phyloP scores from a whole-genome alignment of 2,797 vertebrate genomes.

The Sebastes taczanowskii region DNA sequence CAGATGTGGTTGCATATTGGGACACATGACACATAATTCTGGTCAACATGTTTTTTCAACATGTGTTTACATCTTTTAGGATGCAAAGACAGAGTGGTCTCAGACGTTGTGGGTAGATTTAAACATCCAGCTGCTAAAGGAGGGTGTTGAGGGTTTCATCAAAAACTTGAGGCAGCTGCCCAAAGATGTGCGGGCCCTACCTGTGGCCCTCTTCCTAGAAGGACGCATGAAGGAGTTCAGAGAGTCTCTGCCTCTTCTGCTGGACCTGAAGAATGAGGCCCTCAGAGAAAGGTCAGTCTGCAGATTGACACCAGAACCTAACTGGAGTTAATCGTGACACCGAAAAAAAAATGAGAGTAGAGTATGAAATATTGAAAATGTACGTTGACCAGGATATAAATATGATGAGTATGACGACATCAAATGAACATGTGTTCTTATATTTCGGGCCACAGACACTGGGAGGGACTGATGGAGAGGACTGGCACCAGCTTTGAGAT shows the following conservation, averaged over 20 bases:
- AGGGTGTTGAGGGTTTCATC: constrained; percentile 89
- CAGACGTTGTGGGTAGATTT: constrained; percentile 93
- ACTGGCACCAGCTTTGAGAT: constrained; percentile 91
- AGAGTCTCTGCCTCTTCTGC: constrained; percentile 91
- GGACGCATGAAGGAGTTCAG: constrained; percentile 92
- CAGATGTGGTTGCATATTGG: constrained; percentile 4
- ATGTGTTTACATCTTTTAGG: constrained; percentile 70
- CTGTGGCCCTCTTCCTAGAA: constrained; percentile 87
- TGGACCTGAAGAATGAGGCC: constrained; percentile 94
- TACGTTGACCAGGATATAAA: not conserved
- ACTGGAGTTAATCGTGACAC: not conserved
- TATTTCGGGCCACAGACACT: constrained; percentile 84
- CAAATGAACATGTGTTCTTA: not conserved
- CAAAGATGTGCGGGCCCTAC: constrained; percentile 82
- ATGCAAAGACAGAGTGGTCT: constrained; percentile 92
- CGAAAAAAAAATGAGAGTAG: not conserved
- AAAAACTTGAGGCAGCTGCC: constrained; percentile 86
- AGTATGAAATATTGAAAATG: not conserved
- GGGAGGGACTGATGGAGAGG: constrained; percentile 91
- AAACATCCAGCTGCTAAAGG: constrained; percentile 90
- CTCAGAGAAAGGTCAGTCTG: constrained; percentile 89
- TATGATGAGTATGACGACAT: not conserved
- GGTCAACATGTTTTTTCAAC: not conserved
- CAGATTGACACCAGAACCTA: constrained; percentile 7
- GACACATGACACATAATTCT: not conserved